A percentile compares a stretch with the other conserved stretches of the same genome.
These are phyloP conservation scores for Epizoanthus ramosus DNA, from an alignment of 92 coral and sea anemone species.

Conservation along the genomic window DNA sequence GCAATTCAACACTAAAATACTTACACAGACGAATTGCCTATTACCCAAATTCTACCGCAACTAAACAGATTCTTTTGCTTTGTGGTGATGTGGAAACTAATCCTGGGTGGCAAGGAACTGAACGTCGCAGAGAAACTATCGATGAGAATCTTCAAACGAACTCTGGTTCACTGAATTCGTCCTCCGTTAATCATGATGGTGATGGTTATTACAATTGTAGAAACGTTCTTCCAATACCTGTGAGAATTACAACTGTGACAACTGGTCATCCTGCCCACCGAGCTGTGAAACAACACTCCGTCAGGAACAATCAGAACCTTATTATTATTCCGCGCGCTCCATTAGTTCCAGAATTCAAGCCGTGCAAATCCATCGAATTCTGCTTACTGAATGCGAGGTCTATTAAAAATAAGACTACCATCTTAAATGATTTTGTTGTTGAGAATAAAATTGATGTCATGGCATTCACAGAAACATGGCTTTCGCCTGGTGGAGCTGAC, in stretches of 20 bases:
- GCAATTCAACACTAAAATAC: no score
- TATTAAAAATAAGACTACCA: constrained; percentile 33
- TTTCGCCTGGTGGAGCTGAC: constrained; percentile 28
- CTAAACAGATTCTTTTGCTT: neutral
- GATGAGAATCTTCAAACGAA: no score
- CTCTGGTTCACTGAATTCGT: no score
- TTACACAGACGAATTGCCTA: no score
- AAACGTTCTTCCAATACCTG: neutral
- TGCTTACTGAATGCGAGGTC: constrained; percentile 25
- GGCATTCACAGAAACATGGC: constrained; percentile 38
- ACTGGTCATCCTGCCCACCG: neutral
- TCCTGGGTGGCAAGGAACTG: constrained; percentile 11
- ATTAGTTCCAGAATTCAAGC: neutral
- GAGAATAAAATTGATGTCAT: constrained; percentile 26
- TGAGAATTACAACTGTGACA: constrained; percentile 6
- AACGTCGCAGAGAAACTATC: neutral
- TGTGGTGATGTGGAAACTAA: constrained; percentile 16
- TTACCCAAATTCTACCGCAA: constrained; percentile 11
- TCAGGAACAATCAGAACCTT: neutral
- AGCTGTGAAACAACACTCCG: constrained; percentile 9
- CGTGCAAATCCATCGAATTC: constrained; percentile 39
- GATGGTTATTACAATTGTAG: no score
- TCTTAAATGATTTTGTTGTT: constrained; percentile 16
- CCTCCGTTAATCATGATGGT: no score
- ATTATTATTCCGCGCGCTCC: constrained; percentile 1